Evolutionary conservation across 2,888 invertebrate species (phyloP).

Genomic region (Tortrix viridana): DNA sequence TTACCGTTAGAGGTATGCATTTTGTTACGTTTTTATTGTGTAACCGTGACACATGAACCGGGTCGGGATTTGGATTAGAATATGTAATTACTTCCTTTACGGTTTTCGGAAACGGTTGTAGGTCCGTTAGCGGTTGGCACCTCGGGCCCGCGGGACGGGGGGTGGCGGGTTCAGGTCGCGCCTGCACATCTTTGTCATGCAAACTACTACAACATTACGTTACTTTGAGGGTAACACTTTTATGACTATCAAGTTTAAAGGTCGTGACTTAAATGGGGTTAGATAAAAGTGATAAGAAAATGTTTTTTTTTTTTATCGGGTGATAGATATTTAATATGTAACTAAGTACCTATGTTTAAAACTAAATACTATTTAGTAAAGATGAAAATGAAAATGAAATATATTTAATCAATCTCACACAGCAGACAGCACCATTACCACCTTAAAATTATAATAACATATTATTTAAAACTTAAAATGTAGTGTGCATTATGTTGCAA

Average conservation of each 20-base stretch:
- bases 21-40: conserved; percentile 69
- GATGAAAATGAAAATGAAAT: too few species aligned
- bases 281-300: too few species aligned
- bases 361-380: too few species aligned
- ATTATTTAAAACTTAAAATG: too few species aligned
- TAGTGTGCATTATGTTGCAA: too few species aligned
- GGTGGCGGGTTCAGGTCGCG: conserved; percentile 43
- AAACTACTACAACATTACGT: conserved; percentile 20
- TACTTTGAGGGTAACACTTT: conserved; percentile 24
- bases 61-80: conserved; percentile 78
- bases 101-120: conserved; percentile 78
- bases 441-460: too few species aligned
- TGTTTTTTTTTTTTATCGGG: too few species aligned
- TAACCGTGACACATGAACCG: conserved; percentile 80
- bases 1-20: conserved; percentile 73
- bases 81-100: conserved; percentile 84
- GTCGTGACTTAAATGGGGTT: too few species aligned
- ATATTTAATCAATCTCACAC: too few species aligned
- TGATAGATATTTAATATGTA: too few species aligned
- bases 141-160: conserved; percentile 48
- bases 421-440: too few species aligned
- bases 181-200: conserved; percentile 36
- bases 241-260: conserved; percentile 13
- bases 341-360: too few species aligned
- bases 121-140: conserved; percentile 67